phyloP scores from a whole-genome alignment of 2,888 invertebrate species.

The Dicyrtoma fusca region DNA sequence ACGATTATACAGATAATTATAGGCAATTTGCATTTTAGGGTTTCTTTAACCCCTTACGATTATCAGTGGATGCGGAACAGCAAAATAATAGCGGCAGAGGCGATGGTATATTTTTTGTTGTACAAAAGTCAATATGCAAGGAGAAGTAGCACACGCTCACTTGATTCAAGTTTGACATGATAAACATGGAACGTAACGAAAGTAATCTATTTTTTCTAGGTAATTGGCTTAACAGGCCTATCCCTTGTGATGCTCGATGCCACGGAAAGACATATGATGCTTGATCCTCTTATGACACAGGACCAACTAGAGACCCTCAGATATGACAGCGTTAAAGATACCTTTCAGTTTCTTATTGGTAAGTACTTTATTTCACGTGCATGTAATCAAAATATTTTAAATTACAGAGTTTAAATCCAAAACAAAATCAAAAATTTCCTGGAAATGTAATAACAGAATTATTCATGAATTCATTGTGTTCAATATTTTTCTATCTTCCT shows the following conservation, averaged over 20 bases:
- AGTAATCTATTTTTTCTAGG: slow-evolving; percentile 26
- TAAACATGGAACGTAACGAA: too few species aligned
- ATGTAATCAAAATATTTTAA: background rate
- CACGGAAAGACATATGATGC: slow-evolving; percentile 39
- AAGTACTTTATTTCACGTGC: slow-evolving; percentile 2
- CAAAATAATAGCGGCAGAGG: too few species aligned
- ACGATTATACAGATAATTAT: too few species aligned
- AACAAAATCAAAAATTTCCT: background rate
- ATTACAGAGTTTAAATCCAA: background rate
- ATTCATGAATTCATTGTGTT: background rate
- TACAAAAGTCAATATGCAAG: too few species aligned
- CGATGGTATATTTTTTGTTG: too few species aligned
- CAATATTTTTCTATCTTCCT: slow-evolving; percentile 27
- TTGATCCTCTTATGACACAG: slow-evolving; percentile 35
- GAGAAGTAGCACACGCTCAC: too few species aligned
- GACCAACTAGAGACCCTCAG: slow-evolving; percentile 31
- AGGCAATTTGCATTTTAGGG: too few species aligned
- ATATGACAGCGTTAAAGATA: slow-evolving; percentile 44
- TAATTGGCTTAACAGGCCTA: slow-evolving; percentile 43
- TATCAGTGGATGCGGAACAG: too few species aligned
- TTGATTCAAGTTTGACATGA: too few species aligned
- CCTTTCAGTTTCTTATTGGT: slow-evolving; percentile 48
- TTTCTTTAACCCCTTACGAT: too few species aligned
- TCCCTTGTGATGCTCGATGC: slow-evolving; percentile 41
- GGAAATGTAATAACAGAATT: background rate